A percentile compares a stretch with the other conserved stretches of the same genome.
Evolutionary conservation across 2,888 invertebrate species (phyloP).

Genomic region (Boloria selene): DNA sequence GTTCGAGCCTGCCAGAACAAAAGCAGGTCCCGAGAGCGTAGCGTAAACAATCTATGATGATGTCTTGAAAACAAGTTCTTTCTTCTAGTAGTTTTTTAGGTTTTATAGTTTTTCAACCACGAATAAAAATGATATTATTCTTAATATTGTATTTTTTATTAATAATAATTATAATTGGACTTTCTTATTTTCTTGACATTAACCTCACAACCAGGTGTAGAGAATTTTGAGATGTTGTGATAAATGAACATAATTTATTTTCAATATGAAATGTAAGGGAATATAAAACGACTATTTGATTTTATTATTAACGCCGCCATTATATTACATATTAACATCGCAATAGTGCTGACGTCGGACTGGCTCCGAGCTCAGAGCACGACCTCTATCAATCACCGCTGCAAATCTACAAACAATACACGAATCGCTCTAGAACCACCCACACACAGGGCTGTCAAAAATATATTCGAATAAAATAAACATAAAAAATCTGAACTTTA

Average conservation of each 20-base stretch:
- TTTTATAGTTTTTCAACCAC: too few relatives aligned
- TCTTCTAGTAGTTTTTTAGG: not conserved
- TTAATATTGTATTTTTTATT: too few relatives aligned
- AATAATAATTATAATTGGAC: too few relatives aligned
- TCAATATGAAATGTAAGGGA: not conserved
- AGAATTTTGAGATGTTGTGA: too few relatives aligned
- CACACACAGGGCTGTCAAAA: constrained; percentile 5
- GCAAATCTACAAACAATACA: constrained; percentile 70
- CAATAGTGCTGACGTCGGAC: constrained; percentile 1
- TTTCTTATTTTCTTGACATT: too few relatives aligned
- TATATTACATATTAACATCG: constrained; percentile 7
- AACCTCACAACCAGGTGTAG: too few relatives aligned
- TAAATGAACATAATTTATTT: too few relatives aligned
- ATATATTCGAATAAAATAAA: constrained; percentile 1
- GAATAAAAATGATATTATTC: too few relatives aligned
- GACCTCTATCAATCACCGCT: constrained; percentile 63
- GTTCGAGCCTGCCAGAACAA: constrained; percentile 36
- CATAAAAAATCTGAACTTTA: not conserved
- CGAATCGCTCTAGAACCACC: constrained; percentile 25
- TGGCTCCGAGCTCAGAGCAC: constrained; percentile 10
- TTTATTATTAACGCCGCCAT: constrained; percentile 13
- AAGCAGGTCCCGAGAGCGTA: constrained; percentile 24
- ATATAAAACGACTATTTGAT: constrained; percentile 1
- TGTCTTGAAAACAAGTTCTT: not conserved
- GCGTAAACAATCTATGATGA: constrained; percentile 12